Percentiles rank a stretch among this genome's conserved stretches.
These are phyloP conservation scores for Willisornis vidua DNA, from an alignment of 2,113 vertebrate genomes.

Conservation along the genomic window DNA sequence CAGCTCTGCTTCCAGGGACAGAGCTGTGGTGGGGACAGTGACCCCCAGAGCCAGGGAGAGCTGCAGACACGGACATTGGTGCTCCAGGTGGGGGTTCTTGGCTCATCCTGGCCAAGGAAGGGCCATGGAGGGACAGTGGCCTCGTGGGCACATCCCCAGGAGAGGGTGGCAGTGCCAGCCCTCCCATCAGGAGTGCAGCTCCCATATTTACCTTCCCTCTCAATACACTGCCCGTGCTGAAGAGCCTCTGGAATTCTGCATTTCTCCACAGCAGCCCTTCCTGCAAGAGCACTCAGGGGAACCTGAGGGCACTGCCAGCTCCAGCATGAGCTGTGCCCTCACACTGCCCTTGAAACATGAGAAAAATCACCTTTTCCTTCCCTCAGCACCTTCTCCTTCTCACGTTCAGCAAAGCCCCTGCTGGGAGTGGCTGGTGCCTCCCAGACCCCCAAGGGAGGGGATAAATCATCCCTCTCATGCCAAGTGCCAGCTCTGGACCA, in stretches of 20 bases:
- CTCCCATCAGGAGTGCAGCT: not conserved
- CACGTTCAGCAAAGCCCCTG: not conserved
- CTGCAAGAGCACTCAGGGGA: not conserved
- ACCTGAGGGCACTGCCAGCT: not conserved
- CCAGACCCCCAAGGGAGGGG: not conserved
- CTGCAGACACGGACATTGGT: not conserved
- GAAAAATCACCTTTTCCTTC: not conserved
- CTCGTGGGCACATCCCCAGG: accelerated
- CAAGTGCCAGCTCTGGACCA: not conserved
- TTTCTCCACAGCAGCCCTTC: not conserved
- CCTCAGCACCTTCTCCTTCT: not conserved
- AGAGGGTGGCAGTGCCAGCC: not conserved
- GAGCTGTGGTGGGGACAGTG: accelerated
- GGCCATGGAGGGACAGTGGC: accelerated
- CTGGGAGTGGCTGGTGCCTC: not conserved
- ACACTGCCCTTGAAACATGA: not conserved
- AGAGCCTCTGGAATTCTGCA: not conserved
- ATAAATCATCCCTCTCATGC: accelerated
- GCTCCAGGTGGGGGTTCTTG: not conserved
- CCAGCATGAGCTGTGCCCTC: not conserved
- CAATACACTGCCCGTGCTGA: accelerated
- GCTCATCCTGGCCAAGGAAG: not conserved
- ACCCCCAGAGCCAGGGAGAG: not conserved
- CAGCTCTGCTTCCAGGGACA: not conserved
- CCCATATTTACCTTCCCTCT: not conserved